These are phyloP conservation scores for Hyles euphorbiae DNA, from an alignment of 1,140 invertebrate genomes.

Conservation along the genomic window DNA sequence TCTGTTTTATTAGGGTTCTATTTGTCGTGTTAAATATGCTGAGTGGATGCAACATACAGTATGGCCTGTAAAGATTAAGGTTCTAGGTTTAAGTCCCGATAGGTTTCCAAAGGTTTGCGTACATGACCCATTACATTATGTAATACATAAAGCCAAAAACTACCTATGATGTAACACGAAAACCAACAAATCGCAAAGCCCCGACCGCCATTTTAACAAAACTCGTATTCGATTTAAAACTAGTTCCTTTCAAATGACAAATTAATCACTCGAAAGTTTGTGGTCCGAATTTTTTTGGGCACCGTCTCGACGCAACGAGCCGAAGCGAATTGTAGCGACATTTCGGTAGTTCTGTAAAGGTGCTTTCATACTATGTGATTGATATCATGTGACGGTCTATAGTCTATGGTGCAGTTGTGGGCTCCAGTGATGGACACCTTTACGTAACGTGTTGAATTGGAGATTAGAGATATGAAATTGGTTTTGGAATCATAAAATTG, in stretches of 20 bases:
- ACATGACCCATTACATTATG: background rate
- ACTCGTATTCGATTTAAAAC: conserved; percentile 33
- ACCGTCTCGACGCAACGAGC: conserved; percentile 48
- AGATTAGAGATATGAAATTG: background rate
- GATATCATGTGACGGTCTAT: background rate
- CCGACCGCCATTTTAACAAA: background rate
- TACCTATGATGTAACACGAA: no score
- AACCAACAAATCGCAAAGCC: no score
- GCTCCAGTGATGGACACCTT: background rate
- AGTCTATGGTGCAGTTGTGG: no score
- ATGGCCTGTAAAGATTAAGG: no score
- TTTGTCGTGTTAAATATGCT: no score
- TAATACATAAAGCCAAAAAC: background rate
- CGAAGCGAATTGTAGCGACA: conserved; percentile 52
- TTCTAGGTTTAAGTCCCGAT: no score
- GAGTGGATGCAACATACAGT: no score
- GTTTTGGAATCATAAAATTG: no score
- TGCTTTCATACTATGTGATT: conserved; percentile 22
- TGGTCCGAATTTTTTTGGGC: conserved; percentile 35
- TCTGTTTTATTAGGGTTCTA: background rate
- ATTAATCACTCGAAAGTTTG: conserved; percentile 63
- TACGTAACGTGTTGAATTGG: background rate
- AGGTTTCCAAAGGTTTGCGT: background rate
- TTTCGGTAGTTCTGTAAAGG: conserved; percentile 52
- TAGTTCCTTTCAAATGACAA: conserved; percentile 66